These are phyloP conservation scores for Trachymyrmex cornetzi DNA, from an alignment of 1,140 invertebrate genomes.

Conservation along the genomic window DNA sequence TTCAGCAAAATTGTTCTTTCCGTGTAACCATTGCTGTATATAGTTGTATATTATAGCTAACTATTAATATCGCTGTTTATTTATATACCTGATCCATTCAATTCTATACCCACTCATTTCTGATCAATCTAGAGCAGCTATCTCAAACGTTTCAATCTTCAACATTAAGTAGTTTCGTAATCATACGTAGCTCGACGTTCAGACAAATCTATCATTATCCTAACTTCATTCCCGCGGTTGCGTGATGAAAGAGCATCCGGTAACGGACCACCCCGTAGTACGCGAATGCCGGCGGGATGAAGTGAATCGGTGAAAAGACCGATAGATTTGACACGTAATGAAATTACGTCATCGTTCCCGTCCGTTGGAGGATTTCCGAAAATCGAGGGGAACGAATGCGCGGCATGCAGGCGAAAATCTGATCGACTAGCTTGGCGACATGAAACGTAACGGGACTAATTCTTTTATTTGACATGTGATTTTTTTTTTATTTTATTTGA, in stretches of 20 bases:
- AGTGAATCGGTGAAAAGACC: constrained; percentile 44
- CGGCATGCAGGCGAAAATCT: constrained; percentile 24
- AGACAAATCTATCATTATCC: constrained; percentile 51
- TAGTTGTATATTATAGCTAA: too few relatives aligned
- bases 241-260: constrained; percentile 50
- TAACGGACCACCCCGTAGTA: constrained; percentile 32
- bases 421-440: constrained; percentile 38
- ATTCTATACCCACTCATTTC: background rate
- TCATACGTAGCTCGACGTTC: background rate
- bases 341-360: constrained; percentile 56
- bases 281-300: constrained; percentile 7
- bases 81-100: background rate
- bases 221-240: constrained; percentile 43
- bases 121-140: background rate
- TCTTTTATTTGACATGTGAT: constrained; percentile 58
- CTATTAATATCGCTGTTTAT: background rate
- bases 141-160: background rate
- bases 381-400: constrained; percentile 34
- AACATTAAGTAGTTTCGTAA: constrained; percentile 17
- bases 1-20: too few relatives aligned
- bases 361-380: constrained; percentile 51
- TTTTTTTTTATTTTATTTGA: constrained; percentile 44
- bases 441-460: constrained; percentile 49
- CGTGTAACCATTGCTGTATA: too few relatives aligned
- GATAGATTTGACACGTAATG: constrained; percentile 54